Percentiles rank a stretch among this genome's conserved stretches.
Conservation (phyloP, 2,797 vertebrate species). For the Anolis apletophallus region DNA sequence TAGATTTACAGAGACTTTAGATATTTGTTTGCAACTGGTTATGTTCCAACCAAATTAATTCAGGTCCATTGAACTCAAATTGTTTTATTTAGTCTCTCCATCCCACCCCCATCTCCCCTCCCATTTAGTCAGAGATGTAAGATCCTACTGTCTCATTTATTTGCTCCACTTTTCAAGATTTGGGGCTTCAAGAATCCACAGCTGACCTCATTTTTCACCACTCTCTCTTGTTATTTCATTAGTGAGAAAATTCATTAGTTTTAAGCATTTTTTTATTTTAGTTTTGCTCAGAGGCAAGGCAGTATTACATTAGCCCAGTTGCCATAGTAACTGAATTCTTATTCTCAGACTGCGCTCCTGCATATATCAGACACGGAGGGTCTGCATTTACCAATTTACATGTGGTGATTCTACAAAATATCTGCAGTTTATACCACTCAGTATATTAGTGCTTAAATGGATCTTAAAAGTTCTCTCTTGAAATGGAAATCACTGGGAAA, state of each 20-base stretch:
- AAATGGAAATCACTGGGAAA: neutral
- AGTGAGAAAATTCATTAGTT: conserved; percentile 37
- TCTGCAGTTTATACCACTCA: neutral
- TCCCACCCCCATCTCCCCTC: too few relatives aligned
- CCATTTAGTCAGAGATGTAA: neutral
- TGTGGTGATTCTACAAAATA: conserved; percentile 24
- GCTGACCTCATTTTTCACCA: conserved; percentile 32
- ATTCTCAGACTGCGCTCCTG: conserved; percentile 18
- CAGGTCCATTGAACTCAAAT: neutral
- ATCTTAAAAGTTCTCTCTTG: neutral
- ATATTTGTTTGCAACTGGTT: neutral
- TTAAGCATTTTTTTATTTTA: conserved; percentile 23
- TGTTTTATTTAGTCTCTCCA: neutral
- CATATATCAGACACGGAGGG: neutral
- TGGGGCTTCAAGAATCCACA: neutral
- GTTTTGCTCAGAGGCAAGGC: conserved; percentile 15
- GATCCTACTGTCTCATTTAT: neutral
- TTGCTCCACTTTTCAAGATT: conserved; percentile 23
- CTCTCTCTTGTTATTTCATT: conserved; percentile 31
- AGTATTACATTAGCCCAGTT: conserved; percentile 38
- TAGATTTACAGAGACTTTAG: neutral
- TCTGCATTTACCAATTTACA: conserved; percentile 1
- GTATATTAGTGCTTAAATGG: neutral
- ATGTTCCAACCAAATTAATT: neutral
- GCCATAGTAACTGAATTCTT: conserved; percentile 36